phyloP scores from a whole-genome alignment of 2,113 vertebrate species.

The Geothlypis trichas region DNA sequence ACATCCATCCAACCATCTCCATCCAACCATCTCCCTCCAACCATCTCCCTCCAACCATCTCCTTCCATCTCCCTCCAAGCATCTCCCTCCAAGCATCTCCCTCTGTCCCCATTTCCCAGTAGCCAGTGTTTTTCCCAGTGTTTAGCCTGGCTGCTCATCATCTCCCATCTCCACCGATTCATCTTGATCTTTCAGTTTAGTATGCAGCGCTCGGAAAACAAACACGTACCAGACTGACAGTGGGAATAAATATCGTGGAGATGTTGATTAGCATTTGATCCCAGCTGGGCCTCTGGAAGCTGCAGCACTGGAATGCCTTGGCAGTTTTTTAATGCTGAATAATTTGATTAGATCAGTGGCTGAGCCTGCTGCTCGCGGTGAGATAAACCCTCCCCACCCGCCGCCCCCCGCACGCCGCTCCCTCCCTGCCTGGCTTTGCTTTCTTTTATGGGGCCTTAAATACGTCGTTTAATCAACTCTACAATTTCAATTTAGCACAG shows the following conservation, averaged over 20 bases:
- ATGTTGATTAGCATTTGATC: slow-evolving; percentile 77
- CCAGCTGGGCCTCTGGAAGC: slow-evolving; percentile 78
- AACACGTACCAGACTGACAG: slow-evolving; percentile 74
- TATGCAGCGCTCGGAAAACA: slow-evolving; percentile 78
- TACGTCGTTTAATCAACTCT: slow-evolving; percentile 73
- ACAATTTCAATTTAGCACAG: slow-evolving; percentile 70
- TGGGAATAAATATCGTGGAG: slow-evolving; percentile 59
- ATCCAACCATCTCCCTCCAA: too few relatives aligned
- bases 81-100: background rate
- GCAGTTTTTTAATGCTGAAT: slow-evolving; percentile 82
- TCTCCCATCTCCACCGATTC: slow-evolving; percentile 44
- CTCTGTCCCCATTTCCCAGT: fast-evolving
- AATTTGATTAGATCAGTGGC: slow-evolving; percentile 81
- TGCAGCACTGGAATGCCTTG: slow-evolving; percentile 77
- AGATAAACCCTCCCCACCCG: slow-evolving; percentile 74
- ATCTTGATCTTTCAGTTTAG: slow-evolving; percentile 60
- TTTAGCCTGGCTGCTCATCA: slow-evolving; percentile 30
- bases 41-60: background rate
- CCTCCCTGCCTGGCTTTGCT: slow-evolving; percentile 29
- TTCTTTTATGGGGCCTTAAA: slow-evolving; percentile 69
- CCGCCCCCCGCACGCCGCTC: background rate
- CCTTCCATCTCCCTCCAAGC: background rate
- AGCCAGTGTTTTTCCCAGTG: background rate
- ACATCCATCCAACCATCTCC: too few relatives aligned
- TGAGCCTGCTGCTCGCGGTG: slow-evolving; percentile 77